Evolutionary conservation across 2,888 invertebrate genomes (phyloP), one percentile per base, ranked within the genome.

Genomic region (Chirona hameri): DNA sequence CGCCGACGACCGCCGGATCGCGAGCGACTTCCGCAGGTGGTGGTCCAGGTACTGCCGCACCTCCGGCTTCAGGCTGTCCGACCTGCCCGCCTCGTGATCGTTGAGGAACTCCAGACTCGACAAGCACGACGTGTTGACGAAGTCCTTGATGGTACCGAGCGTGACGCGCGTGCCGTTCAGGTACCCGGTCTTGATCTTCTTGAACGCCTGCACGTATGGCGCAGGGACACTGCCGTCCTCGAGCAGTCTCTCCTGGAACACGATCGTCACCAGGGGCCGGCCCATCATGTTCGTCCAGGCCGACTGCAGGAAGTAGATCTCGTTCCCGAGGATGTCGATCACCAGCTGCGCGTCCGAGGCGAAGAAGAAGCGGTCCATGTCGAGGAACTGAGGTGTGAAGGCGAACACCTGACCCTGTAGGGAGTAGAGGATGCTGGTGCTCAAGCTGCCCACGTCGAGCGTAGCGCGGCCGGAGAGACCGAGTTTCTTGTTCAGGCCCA

Each of bases 201-300:
- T 97, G 92, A 99, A 96, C 1, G 99, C 99, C 3, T 97, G 97
- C 86, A 98, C 93, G 93, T 99, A 96, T 0, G 98, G 95, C 88
- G 95, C 90, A 0, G 97, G 97, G 84, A 80, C 80, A 3, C n/a
- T n/a, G 52, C 52, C 86, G 86, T 86, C 93, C 96, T 96, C 96
- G 94, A 96, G 91, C 89, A 96, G 94, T 89, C 93, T 91, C 90
- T 93, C 93, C 91, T 94, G 93, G 91, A 95, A 91, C 88, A 93
- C 93, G 91, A 98, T 92, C 86, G 96, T 95, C 89, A 98, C 95
- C 88, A 97, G 92, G 85, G 99, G 99, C 87, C 99, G 92, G 87
- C 99, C 99, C 88, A 98, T 92, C 91, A 97, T 95, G 90, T 95
- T 95, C 91, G 96, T 96, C 99, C 99, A 99, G 89, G 96, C 96